These are phyloP conservation scores for Stercorarius parasiticus DNA, from an alignment of 2,113 vertebrate genomes.

Conservation along the genomic window DNA sequence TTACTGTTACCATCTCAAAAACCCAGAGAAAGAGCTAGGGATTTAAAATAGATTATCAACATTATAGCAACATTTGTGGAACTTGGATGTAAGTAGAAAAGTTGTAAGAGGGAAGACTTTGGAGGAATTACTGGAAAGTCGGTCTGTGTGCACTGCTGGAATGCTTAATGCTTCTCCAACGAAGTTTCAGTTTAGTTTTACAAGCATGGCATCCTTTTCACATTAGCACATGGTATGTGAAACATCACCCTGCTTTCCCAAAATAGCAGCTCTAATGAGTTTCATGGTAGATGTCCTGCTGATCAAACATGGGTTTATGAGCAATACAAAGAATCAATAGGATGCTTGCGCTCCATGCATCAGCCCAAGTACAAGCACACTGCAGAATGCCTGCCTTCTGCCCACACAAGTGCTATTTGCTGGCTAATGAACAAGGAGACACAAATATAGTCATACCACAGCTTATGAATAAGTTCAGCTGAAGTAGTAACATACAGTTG, in stretches of 20 bases:
- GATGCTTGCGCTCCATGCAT: neutral
- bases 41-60: neutral
- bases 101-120: neutral
- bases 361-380: neutral
- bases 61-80: neutral
- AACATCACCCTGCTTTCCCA: neutral
- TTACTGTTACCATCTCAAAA: neutral
- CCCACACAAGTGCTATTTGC: neutral
- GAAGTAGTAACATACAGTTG: neutral
- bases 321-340: neutral
- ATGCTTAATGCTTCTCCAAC: neutral
- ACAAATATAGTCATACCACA: neutral
- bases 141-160: neutral
- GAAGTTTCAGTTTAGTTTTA: slow-evolving; percentile 36
- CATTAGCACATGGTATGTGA: slow-evolving; percentile 14
- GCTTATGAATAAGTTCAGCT: neutral
- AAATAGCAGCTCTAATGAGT: slow-evolving; percentile 42
- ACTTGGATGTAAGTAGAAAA: neutral
- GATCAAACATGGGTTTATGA: slow-evolving; percentile 24
- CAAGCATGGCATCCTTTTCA: slow-evolving; percentile 41
- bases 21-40: neutral
- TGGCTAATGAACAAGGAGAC: neutral
- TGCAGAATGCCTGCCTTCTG: neutral
- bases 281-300: slow-evolving; percentile 13
- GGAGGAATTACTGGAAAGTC: neutral